These are phyloP conservation scores for Octopus sinensis DNA, from an alignment of 1,140 invertebrate genomes.

Conservation along the genomic window DNA sequence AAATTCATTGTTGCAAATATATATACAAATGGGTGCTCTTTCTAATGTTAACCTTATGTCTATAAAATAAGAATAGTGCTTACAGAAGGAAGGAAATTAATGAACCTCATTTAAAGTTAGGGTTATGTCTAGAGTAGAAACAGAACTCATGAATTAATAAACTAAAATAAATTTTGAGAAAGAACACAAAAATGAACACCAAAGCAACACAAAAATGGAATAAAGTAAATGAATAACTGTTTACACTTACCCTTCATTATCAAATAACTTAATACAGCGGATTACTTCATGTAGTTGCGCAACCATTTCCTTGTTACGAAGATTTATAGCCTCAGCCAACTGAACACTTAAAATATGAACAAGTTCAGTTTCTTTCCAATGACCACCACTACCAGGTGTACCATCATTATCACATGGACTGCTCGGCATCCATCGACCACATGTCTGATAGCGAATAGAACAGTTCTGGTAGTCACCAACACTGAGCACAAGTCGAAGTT, in stretches of 20 bases:
- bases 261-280: slow-evolving; percentile 74
- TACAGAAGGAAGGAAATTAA: not conserved
- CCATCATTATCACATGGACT: slow-evolving; percentile 32
- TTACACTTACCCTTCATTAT: slow-evolving; percentile 65
- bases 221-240: no score
- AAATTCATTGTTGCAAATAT: no score
- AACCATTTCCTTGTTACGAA: slow-evolving; percentile 75
- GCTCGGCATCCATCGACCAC: slow-evolving; percentile 23
- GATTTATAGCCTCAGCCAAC: slow-evolving; percentile 82
- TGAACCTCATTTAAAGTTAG: not conserved
- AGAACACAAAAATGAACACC: no score
- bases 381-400: not conserved
- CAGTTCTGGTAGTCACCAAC: slow-evolving; percentile 61
- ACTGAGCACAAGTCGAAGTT: slow-evolving; percentile 85
- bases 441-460: slow-evolving; percentile 20
- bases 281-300: slow-evolving; percentile 86
- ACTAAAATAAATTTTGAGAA: no score
- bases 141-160: no score
- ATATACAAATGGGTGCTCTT: no score
- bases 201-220: no score
- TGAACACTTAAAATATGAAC: slow-evolving; percentile 74
- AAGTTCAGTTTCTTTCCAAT: slow-evolving; percentile 66
- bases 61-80: no score
- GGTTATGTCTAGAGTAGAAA: not conserved
- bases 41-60: no score